Evolutionary conservation across 1,140 invertebrate genomes (phyloP).

Genomic region (Lethocerus indicus): DNA sequence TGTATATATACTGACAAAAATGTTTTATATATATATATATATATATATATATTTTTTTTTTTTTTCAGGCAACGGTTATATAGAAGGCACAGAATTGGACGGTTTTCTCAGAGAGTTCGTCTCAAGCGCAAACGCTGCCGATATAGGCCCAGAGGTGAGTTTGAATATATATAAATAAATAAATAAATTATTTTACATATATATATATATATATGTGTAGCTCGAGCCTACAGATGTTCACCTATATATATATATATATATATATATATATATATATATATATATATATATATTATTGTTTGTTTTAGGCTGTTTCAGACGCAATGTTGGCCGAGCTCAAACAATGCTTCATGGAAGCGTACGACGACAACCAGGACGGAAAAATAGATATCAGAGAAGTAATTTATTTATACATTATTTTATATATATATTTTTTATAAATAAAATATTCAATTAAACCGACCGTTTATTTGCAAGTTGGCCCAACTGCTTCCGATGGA

Average conservation of each 20-base stretch:
- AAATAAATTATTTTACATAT: no score
- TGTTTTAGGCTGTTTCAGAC: constrained; percentile 59
- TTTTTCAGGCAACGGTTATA: constrained; percentile 70
- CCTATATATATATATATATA: no score
- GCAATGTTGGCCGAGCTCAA: constrained; percentile 70
- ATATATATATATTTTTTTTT: no score
- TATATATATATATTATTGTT: no score
- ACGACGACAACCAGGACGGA: constrained; percentile 78
- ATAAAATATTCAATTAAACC: no score
- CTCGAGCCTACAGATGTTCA: no score
- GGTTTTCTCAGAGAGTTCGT: constrained; percentile 74
- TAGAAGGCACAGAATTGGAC: constrained; percentile 72
- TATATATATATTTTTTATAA: no score
- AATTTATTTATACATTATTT: constrained; percentile 20
- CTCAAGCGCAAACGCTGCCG: constrained; percentile 61
- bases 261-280: no score
- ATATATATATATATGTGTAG: no score
- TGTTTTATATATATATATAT: no score
- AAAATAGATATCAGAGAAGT: constrained; percentile 82
- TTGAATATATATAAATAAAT: no score
- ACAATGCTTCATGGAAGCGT: constrained; percentile 79
- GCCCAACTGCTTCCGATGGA: constrained; percentile 84
- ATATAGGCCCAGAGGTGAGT: constrained; percentile 64
- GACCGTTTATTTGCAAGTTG: constrained; percentile 40
- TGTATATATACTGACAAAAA: no score